Conservation (phyloP, 1,140 invertebrate species). For the Steinernema feltiae region DNA sequence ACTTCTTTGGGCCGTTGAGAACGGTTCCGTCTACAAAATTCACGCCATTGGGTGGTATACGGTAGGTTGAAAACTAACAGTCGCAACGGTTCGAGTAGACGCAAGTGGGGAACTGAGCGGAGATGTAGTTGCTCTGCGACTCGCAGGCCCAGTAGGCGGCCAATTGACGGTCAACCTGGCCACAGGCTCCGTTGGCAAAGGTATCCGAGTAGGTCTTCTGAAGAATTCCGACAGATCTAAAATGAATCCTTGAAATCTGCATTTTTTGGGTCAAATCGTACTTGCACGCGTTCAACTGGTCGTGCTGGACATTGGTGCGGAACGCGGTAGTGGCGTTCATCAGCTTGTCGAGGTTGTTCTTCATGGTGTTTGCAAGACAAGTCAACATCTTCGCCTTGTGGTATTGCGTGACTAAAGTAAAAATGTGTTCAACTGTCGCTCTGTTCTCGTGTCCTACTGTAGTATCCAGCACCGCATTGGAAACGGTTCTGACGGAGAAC, state of each 20-base stretch:
- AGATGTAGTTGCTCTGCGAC: background rate
- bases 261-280: background rate
- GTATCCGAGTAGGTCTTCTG: background rate
- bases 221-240: background rate
- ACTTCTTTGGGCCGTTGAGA: background rate
- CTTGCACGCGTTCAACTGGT: background rate
- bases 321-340: background rate
- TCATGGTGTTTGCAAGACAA: background rate
- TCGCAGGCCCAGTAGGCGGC: background rate
- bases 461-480: constrained; percentile 3
- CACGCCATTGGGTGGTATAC: background rate
- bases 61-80: background rate
- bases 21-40: background rate
- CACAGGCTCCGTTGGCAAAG: background rate
- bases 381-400: background rate
- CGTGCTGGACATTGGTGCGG: background rate
- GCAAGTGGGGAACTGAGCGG: background rate
- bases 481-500: background rate
- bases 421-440: background rate
- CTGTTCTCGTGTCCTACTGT: background rate
- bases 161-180: background rate
- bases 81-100: background rate
- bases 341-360: background rate
- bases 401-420: background rate
- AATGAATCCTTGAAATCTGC: background rate